These are phyloP conservation scores for Centropus unirufus DNA, from an alignment of 2,113 vertebrate genomes.

Conservation along the genomic window DNA sequence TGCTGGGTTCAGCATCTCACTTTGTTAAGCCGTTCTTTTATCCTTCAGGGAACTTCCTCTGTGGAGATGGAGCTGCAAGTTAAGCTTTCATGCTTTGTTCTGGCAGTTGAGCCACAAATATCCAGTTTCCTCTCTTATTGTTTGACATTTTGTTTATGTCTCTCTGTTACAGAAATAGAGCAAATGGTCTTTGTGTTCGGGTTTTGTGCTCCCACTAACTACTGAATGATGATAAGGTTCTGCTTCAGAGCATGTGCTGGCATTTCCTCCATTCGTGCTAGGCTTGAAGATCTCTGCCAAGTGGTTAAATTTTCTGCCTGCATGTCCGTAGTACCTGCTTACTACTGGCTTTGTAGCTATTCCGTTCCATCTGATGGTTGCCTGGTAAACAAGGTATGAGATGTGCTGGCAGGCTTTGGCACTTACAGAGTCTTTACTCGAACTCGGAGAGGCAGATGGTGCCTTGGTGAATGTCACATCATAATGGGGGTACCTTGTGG, in stretches of 20 bases:
- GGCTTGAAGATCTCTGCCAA: not conserved
- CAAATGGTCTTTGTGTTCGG: conserved; percentile 16
- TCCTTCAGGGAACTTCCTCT: conserved; percentile 73
- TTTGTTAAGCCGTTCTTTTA: conserved; percentile 70
- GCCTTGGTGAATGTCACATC: not conserved
- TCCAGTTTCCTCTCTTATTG: conserved; percentile 55
- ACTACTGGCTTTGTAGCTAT: not conserved
- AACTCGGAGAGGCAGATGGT: not conserved
- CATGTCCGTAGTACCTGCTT: not conserved
- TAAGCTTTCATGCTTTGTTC: conserved; percentile 65
- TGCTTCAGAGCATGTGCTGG: not conserved
- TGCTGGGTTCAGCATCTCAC: conserved; percentile 62
- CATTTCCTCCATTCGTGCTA: conserved; percentile 18
- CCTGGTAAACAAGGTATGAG: not conserved
- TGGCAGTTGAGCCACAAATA: conserved; percentile 40
- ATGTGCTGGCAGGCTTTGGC: not conserved
- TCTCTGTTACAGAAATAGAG: conserved; percentile 45
- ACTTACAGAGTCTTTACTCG: not conserved
- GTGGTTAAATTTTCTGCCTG: not conserved
- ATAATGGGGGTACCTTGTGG: rapidly evolving
- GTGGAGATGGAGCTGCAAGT: conserved; percentile 59
- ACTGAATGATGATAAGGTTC: conserved; percentile 41
- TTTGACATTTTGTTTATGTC: conserved; percentile 61
- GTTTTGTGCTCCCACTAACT: conserved; percentile 40
- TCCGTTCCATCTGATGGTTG: not conserved